Conservation (phyloP, 2,888 invertebrate species). For the Mesorhabditis belari region DNA sequence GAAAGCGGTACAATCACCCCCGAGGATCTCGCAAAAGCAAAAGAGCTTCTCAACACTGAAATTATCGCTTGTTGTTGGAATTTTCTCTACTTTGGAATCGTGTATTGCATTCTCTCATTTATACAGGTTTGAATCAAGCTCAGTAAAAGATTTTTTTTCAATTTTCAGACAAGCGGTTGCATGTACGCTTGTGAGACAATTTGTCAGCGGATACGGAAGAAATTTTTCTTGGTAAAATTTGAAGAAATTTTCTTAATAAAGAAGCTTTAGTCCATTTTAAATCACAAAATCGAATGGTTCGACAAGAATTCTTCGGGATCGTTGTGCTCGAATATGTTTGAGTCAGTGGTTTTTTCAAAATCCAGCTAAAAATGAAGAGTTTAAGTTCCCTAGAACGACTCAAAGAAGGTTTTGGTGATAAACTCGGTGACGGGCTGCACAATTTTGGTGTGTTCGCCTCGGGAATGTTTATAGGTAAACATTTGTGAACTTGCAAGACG, state of each 20-base stretch:
- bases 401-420: conserved; percentile 52
- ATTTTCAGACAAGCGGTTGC: not conserved
- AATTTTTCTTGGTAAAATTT: not conserved
- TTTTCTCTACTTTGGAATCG: not conserved
- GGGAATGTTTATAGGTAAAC: too few relatives aligned
- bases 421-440: conserved; percentile 48
- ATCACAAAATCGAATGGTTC: conserved; percentile 53
- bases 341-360: too few relatives aligned
- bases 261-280: conserved; percentile 47
- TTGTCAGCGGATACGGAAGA: not conserved
- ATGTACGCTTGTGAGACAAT: not conserved
- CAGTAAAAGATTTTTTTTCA: too few relatives aligned
- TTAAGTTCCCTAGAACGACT: conserved; percentile 50
- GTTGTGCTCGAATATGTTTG: conserved; percentile 58
- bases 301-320: conserved; percentile 58
- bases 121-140: not conserved
- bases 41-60: not conserved
- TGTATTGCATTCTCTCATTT: not conserved
- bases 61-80: not conserved
- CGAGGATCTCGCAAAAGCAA: not conserved
- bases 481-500: too few relatives aligned
- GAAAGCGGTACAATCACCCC: not conserved
- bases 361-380: too few relatives aligned
- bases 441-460: too few relatives aligned
- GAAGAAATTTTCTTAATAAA: not conserved